Percentiles rank a stretch among this genome's conserved stretches.
These are phyloP conservation scores for Salticus scenicus DNA, from an alignment of 2,888 invertebrate genomes.

Conservation along the genomic window DNA sequence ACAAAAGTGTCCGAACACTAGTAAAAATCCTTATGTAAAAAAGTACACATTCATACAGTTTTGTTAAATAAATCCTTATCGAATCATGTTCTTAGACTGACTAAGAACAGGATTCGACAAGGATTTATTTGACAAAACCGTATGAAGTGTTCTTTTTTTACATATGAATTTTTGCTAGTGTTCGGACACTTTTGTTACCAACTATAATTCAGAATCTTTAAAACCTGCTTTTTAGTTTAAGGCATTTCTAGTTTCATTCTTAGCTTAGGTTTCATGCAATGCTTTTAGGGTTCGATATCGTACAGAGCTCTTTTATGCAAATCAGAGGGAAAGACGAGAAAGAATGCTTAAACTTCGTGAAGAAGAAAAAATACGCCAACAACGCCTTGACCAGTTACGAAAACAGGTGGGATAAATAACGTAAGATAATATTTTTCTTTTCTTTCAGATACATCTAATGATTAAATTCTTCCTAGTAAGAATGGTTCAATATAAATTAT, in stretches of 20 bases:
- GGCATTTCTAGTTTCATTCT: constrained; percentile 31
- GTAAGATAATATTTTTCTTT: constrained; percentile 63
- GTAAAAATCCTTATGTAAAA: too few species aligned
- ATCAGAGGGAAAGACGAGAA: constrained; percentile 63
- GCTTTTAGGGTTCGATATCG: constrained; percentile 68
- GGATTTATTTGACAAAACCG: too few species aligned
- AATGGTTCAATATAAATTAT: too few species aligned
- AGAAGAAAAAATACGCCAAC: constrained; percentile 54
- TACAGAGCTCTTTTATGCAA: constrained; percentile 67
- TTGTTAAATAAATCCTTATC: too few species aligned
- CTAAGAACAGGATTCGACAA: too few species aligned
- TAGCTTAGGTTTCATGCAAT: constrained; percentile 64
- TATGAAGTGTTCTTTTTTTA: too few species aligned
- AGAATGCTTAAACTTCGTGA: constrained; percentile 66
- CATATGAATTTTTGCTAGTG: too few species aligned
- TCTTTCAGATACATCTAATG: not conserved
- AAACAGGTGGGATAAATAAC: constrained; percentile 70
- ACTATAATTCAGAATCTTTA: not conserved
- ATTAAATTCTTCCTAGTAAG: too few species aligned
- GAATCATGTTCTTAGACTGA: too few species aligned
- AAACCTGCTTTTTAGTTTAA: not conserved
- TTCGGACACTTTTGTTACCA: too few species aligned
- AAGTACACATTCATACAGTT: too few species aligned
- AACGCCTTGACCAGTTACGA: constrained; percentile 66
- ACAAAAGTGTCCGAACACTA: too few species aligned